Conservation (phyloP, 2,113 vertebrate species). For the Reinhardtius hippoglossoides region DNA sequence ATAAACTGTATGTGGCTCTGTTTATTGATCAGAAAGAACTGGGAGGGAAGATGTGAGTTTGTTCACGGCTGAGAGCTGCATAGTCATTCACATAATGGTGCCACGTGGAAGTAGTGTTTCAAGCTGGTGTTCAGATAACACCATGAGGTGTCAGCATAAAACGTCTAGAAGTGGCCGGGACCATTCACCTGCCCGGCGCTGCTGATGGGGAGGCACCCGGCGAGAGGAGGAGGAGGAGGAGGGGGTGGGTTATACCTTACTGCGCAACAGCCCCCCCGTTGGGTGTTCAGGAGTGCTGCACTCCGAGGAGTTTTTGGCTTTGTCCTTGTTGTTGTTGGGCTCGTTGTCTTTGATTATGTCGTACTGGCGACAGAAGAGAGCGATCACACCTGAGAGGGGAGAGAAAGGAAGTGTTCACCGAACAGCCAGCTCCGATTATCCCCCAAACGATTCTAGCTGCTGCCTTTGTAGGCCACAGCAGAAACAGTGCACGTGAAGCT, state of each 20-base stretch:
- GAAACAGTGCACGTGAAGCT: not conserved
- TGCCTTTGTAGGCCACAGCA: not conserved
- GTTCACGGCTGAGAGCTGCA: conserved; percentile 4
- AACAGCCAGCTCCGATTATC: not conserved
- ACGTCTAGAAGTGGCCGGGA: conserved; percentile 62
- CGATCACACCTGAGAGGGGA: conserved; percentile 87
- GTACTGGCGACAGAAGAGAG: conserved; percentile 95
- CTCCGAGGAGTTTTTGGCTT: conserved; percentile 93
- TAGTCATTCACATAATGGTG: conserved; percentile 45
- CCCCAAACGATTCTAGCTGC: not conserved
- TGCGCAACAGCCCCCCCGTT: conserved; percentile 90
- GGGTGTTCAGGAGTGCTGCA: conserved; percentile 96
- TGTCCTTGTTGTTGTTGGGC: conserved; percentile 96
- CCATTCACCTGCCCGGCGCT: conserved; percentile 78
- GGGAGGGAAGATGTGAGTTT: conserved; percentile 29
- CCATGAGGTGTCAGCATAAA: conserved; percentile 52
- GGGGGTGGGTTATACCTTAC: conserved; percentile 87
- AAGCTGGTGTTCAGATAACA: conserved; percentile 39
- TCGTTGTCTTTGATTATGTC: conserved; percentile 97
- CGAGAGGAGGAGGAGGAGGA: conserved; percentile 29
- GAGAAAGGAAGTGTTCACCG: not conserved
- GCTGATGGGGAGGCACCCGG: conserved; percentile 65
- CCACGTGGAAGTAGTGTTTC: conserved; percentile 2
- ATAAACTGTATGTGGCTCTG: conserved; percentile 12
- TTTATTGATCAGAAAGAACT: not conserved